Percentiles rank a stretch among this genome's conserved stretches.
Evolutionary conservation across 1,140 invertebrate species (phyloP).

Genomic region (Brachionus koreanus): DNA sequence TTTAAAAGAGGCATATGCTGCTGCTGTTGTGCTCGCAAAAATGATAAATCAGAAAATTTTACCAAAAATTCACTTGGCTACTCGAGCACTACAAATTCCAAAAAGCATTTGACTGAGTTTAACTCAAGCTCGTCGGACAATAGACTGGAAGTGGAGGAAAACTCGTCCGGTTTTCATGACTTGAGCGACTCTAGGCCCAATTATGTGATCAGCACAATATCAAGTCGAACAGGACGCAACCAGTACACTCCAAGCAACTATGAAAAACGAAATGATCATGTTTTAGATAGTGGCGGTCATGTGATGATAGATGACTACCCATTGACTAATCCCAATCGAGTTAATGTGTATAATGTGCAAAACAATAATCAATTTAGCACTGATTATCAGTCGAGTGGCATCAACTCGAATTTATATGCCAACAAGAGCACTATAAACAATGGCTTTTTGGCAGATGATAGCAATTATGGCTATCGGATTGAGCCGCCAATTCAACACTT

Average conservation of each 20-base stretch:
- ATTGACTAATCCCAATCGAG: not conserved
- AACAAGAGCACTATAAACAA: not conserved
- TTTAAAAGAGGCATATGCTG: not conserved
- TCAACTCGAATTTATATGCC: not conserved
- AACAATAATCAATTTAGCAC: not conserved
- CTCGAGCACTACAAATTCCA: constrained; percentile 9
- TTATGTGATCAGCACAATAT: constrained; percentile 33
- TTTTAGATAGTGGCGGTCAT: not conserved
- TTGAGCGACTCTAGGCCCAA: constrained; percentile 14
- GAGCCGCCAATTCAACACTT: not conserved
- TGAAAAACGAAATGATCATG: not conserved
- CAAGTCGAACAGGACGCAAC: not conserved
- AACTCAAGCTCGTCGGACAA: not conserved
- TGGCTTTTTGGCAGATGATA: not conserved
- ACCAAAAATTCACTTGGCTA: not conserved
- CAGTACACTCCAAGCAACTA: not conserved
- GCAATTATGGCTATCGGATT: not conserved
- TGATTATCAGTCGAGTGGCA: not conserved
- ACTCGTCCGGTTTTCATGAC: constrained; percentile 30
- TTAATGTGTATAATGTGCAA: constrained; percentile 12
- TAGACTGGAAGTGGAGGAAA: not conserved
- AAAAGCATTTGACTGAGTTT: constrained; percentile 9
- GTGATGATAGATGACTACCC: constrained; percentile 2
- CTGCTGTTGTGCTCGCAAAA: not conserved
- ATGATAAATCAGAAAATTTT: not conserved